phyloP scores from a whole-genome alignment of 2,113 vertebrate genomes.

The Pteruthius melanotis region DNA sequence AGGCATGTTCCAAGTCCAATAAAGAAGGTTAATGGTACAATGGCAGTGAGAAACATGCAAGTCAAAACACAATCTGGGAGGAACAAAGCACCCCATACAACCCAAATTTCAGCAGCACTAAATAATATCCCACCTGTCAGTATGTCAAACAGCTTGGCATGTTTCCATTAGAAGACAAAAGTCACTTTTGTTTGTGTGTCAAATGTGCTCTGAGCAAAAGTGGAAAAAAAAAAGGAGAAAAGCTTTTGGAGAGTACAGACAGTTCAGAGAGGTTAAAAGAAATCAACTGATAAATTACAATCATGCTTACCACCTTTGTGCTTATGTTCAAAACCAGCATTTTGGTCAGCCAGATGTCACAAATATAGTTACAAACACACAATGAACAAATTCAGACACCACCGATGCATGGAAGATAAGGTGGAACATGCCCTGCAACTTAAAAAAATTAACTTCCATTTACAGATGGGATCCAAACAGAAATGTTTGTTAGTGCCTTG shows the following conservation, averaged over 20 bases:
- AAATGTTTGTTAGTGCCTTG: neutral
- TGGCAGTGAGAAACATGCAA: slow-evolving; percentile 76
- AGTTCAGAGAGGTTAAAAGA: slow-evolving; percentile 31
- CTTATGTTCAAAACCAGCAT: slow-evolving; percentile 39
- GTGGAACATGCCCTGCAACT: slow-evolving; percentile 34
- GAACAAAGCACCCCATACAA: slow-evolving; percentile 76
- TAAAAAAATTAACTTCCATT: slow-evolving; percentile 3
- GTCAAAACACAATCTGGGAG: slow-evolving; percentile 79
- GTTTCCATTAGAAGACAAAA: slow-evolving; percentile 72
- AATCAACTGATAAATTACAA: slow-evolving; percentile 31
- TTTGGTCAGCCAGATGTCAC: slow-evolving; percentile 46
- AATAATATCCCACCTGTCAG: slow-evolving; percentile 75
- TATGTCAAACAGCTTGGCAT: slow-evolving; percentile 69
- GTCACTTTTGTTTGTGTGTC: slow-evolving; percentile 69
- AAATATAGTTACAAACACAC: slow-evolving; percentile 36
- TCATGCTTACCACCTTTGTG: neutral
- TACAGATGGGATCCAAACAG: slow-evolving; percentile 31
- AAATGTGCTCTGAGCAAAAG: slow-evolving; percentile 59
- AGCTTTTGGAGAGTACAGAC: slow-evolving; percentile 21
- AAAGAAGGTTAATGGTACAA: slow-evolving; percentile 74
- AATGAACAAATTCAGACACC: slow-evolving; percentile 48
- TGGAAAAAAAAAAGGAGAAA: neutral
- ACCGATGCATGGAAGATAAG: slow-evolving; percentile 42
- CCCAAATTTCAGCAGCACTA: slow-evolving; percentile 69
- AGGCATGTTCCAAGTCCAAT: slow-evolving; percentile 78